Evolutionary conservation across 2,797 vertebrate genomes (phyloP).

Genomic region (Coracias cyanogaster): DNA sequence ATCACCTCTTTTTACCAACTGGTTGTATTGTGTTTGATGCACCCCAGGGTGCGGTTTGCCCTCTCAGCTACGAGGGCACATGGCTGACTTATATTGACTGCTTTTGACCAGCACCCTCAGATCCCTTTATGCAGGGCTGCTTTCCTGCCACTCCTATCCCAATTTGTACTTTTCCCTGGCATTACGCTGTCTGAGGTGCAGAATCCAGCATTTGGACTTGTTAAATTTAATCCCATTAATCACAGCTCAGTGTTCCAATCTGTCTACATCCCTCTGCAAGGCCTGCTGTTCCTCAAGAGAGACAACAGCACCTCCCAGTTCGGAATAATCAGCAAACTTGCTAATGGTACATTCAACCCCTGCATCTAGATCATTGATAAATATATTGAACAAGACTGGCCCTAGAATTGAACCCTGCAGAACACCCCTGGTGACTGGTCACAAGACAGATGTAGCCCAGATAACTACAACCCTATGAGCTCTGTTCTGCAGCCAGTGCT

Average conservation of each 20-base stretch:
- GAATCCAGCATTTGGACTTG: too few species aligned
- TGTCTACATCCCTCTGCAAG: neutral
- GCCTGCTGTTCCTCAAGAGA: neutral
- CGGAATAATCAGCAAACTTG: too few species aligned
- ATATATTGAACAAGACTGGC: neutral
- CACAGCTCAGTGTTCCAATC: neutral
- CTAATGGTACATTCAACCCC: neutral
- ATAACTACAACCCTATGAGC: neutral
- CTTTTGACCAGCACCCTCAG: neutral
- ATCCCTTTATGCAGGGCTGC: neutral
- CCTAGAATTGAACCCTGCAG: neutral
- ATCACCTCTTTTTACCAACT: neutral
- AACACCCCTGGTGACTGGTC: neutral
- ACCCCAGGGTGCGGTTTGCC: fast-evolving
- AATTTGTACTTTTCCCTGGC: too few species aligned
- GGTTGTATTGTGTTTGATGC: fast-evolving
- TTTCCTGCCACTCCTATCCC: too few species aligned
- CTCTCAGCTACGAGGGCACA: neutral
- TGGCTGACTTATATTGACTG: fast-evolving
- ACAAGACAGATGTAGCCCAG: neutral
- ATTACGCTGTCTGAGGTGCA: neutral
- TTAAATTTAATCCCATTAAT: neutral
- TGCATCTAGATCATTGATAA: neutral
- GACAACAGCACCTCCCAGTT: too few species aligned
- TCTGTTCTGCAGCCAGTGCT: neutral